A percentile compares a stretch with the other conserved stretches of the same genome.
Evolutionary conservation across 2,888 invertebrate species (phyloP).

Genomic region (Mesorhabditis spiculigera): DNA sequence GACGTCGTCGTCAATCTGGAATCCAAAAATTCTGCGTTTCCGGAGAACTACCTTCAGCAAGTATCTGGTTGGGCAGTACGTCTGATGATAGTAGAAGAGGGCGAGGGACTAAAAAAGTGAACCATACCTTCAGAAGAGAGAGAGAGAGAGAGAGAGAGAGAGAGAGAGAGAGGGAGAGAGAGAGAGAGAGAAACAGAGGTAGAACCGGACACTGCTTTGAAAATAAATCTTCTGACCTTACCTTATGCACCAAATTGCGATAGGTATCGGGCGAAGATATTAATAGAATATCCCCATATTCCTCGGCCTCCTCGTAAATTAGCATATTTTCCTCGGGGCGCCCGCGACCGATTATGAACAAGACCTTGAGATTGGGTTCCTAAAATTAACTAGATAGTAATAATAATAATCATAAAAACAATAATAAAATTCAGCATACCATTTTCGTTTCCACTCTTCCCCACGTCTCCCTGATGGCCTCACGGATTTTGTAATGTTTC

Average conservation of each 20-base stretch:
- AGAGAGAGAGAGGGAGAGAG: too few species aligned
- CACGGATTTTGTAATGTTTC: not conserved
- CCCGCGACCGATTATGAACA: not conserved
- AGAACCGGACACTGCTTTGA: too few species aligned
- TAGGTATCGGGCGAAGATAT: not conserved
- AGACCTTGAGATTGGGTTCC: not conserved
- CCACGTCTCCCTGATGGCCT: not conserved
- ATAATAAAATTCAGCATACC: too few species aligned
- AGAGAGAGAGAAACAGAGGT: too few species aligned
- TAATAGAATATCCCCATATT: not conserved
- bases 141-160: too few species aligned
- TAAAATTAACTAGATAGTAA: too few species aligned
- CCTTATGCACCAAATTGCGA: not conserved
- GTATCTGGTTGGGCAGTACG: not conserved
- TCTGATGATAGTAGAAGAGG: not conserved
- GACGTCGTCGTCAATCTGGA: conserved; percentile 6
- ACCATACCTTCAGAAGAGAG: too few species aligned
- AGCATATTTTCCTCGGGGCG: not conserved
- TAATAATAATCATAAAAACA: too few species aligned
- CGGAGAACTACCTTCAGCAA: not conserved
- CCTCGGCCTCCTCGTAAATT: not conserved
- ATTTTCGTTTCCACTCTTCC: not conserved
- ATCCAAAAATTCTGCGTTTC: too few species aligned
- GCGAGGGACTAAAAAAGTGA: not conserved
- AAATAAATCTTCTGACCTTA: too few species aligned